phyloP scores from a whole-genome alignment of 2,888 invertebrate genomes.

The Abrostola tripartita region DNA sequence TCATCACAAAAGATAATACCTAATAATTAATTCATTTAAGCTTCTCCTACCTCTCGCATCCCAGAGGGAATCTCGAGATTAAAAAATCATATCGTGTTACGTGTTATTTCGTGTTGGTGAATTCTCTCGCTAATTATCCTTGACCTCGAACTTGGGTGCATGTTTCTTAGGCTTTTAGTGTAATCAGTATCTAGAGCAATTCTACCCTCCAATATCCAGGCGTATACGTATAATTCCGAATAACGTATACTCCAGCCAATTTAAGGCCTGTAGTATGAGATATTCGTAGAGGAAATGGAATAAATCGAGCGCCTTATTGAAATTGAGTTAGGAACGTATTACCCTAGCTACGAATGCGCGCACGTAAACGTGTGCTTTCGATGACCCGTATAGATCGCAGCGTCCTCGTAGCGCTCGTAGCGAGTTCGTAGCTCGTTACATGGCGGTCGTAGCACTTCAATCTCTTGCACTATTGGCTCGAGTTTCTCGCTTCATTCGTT shows the following conservation, averaged over 20 bases:
- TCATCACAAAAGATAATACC: conserved; percentile 44
- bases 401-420: conserved; percentile 56
- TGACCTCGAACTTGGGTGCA: conserved; percentile 21
- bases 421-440: conserved; percentile 67
- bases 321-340: conserved; percentile 68
- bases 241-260: conserved; percentile 59
- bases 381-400: conserved; percentile 63
- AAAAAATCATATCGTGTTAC: conserved; percentile 52
- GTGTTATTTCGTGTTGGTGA: conserved; percentile 35
- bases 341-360: conserved; percentile 50
- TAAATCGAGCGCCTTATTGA: conserved; percentile 70
- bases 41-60: conserved; percentile 26
- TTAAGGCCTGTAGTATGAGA: conserved; percentile 49
- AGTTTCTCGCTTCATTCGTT: conserved; percentile 59
- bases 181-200: conserved; percentile 21
- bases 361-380: conserved; percentile 52
- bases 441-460: conserved; percentile 68
- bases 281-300: conserved; percentile 62
- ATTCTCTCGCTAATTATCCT: conserved; percentile 39
- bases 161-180: conserved; percentile 17
- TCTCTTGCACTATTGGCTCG: conserved; percentile 69
- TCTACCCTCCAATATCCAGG: conserved; percentile 16
- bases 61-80: conserved; percentile 42
- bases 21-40: conserved; percentile 54
- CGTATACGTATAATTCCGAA: conserved; percentile 42